Conservation (phyloP, 2,888 invertebrate genomes). For the Lasiommata megera region DNA sequence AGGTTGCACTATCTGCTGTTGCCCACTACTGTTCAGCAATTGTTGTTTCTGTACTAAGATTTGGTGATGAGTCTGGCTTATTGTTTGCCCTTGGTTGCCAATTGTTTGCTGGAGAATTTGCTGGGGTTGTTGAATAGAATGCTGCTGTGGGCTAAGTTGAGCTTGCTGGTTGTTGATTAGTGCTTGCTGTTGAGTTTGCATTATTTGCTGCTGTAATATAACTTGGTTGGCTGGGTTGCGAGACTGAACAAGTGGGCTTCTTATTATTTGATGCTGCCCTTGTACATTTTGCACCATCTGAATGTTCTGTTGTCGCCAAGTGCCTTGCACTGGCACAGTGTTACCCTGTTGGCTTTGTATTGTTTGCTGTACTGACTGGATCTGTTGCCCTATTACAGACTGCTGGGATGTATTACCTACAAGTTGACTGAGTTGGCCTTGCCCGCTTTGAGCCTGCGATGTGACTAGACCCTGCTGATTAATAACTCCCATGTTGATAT, state of each 20-base stretch:
- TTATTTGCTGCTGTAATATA: constrained; percentile 80
- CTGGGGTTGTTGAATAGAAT: constrained; percentile 78
- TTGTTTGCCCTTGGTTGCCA: constrained; percentile 75
- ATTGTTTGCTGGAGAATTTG: constrained; percentile 83
- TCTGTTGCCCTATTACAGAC: constrained; percentile 71
- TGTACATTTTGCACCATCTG: constrained; percentile 78
- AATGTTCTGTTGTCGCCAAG: constrained; percentile 76
- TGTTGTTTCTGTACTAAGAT: constrained; percentile 81
- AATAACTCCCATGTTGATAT: constrained; percentile 70
- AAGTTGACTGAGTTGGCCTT: constrained; percentile 71
- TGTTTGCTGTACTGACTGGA: constrained; percentile 73
- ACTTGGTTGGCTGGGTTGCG: constrained; percentile 77
- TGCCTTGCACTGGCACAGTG: constrained; percentile 61
- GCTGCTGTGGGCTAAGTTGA: constrained; percentile 79
- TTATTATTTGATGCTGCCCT: constrained; percentile 76
- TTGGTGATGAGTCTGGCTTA: constrained; percentile 75
- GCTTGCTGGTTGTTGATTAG: constrained; percentile 69
- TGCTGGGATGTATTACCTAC: constrained; percentile 64
- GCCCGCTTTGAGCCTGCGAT: constrained; percentile 60
- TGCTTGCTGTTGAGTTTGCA: constrained; percentile 76
- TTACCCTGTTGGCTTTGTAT: constrained; percentile 63
- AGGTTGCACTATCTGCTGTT: constrained; percentile 75
- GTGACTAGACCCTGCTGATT: constrained; percentile 66
- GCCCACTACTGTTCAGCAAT: constrained; percentile 77
- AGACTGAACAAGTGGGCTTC: constrained; percentile 70